Evolutionary conservation across 1,140 invertebrate species (phyloP), one percentile per base, ranked within the genome.

Genomic region (Tetraneura akinire): DNA sequence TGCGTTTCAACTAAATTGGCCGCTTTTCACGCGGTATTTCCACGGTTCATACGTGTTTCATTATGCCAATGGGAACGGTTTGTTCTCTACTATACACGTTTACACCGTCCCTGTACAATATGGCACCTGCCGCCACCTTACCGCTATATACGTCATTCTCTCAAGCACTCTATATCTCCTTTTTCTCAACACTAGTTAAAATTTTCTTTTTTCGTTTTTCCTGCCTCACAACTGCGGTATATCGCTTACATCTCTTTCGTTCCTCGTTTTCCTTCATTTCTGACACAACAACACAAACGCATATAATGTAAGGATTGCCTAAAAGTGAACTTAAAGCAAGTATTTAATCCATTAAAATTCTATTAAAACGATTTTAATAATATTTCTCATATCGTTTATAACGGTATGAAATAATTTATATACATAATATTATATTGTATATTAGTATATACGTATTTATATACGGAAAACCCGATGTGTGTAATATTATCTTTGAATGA

Each of bases 41-140:
- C 49, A 47, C 55, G 74, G 74, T 78, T 60, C 74, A 47, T 62
- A 78, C 74, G 74, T 29, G 53, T 78, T 78, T 62, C 74, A 78
- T 78, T 78, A 78, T 57, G n/a, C 74, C 53, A 78, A 57, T 78
- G 74, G 74, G 74, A 78, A 78, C 74, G 51, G 73, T 76, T 55
- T 76, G 32, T 42, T 55, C 21, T 76, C n/a, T 45, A 37, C 21
- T 76, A 13, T 45, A 37, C 32, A 8, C 32, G 8, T 37, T 37
- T 37, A n/a, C n/a, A n/a, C 73, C 11, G 13, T 55, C 49, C 53
- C 14, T 45, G 4, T 32, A n/a, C 16, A 11, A 18, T 51, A 3
- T 70, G 16, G 0, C 45, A 21, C 47, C 26, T 45, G 18, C 18
- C 32, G 18, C 29, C 32, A 6, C 18, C n/a, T 13, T 10, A 62